phyloP scores from a whole-genome alignment of 2,113 vertebrate species.

The Odocoileus hemionus region DNA sequence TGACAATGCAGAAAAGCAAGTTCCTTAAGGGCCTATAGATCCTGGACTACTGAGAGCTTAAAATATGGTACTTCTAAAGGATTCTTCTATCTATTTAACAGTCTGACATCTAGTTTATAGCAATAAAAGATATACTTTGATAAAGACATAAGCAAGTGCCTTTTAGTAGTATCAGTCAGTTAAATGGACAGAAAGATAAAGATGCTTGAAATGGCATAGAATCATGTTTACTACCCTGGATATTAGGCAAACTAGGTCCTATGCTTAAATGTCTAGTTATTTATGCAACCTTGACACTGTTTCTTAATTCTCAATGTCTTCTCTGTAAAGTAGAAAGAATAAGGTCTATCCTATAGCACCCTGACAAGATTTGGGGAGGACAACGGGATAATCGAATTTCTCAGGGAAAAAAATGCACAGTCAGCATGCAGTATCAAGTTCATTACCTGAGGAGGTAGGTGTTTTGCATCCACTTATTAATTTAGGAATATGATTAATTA shows the following conservation, averaged over 20 bases:
- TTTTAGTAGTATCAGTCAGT: background rate
- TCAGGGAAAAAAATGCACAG: background rate
- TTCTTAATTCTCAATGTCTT: background rate
- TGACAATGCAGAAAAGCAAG: background rate
- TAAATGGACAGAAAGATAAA: background rate
- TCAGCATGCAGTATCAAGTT: background rate
- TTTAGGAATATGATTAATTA: background rate
- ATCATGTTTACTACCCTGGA: background rate
- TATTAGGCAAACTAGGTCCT: background rate
- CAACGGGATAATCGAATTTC: background rate
- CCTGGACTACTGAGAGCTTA: background rate
- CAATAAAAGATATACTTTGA: background rate
- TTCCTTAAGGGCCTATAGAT: background rate
- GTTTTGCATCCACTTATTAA: constrained; percentile 20
- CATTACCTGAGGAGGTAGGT: background rate
- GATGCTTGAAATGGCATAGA: background rate
- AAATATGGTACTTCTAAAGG: background rate
- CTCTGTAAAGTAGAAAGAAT: background rate
- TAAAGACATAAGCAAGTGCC: background rate
- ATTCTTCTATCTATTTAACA: background rate
- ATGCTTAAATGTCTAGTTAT: background rate
- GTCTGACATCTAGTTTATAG: background rate
- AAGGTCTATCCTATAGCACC: background rate
- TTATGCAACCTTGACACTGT: background rate
- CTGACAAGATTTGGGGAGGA: background rate